Evolutionary conservation across 2,113 vertebrate species (phyloP), one percentile per base, ranked within the genome.

Genomic region (Limanda limanda): DNA sequence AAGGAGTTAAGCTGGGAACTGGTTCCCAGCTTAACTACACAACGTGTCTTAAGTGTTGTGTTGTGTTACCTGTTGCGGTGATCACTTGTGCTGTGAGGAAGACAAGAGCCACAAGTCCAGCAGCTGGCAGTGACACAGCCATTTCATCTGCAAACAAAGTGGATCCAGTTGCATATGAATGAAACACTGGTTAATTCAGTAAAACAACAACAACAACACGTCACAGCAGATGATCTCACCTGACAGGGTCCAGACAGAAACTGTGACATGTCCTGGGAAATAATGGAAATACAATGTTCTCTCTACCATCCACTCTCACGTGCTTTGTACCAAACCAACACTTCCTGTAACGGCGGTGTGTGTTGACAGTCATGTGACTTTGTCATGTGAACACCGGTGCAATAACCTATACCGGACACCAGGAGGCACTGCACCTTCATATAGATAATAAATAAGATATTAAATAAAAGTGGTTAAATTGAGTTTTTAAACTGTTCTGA

Each of bases 31-130:
- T 11, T 11, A 37, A 37, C 35, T 9, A 37, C 35, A 37, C 35
- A 37, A 9, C 35, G 9, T 9, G 40, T 42, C 40, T 12, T 3
- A 12, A 42, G 11, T 13, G 52, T 55, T 55, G 35, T 12, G 4
- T 20, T 31, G 35, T 52, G 67, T 68, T 83, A 94, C 94, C 94
- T 90, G 73, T 25, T 23, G 62, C 77, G 10, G 66, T 45, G 31
- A 57, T 66, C 61, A 88, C 59, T 56, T 58, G 35, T 27, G 72
- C 62, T 20, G 76, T 11, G 45, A 92, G 42, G 56, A 88, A 70
- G 69, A 83, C 56, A 8, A 90, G 23, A 1, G 1, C 31, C 72
- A 82, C 1, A 18, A 88, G 51, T 4, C 40, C n/a, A 42, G n/a
- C 27, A 20, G 67, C 25, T 8, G 55, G 25, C 68, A 68, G 60